A percentile compares a stretch with the other conserved stretches of the same genome.
phyloP scores from a whole-genome alignment of 2,797 vertebrate genomes.

The Natrix natrix region DNA sequence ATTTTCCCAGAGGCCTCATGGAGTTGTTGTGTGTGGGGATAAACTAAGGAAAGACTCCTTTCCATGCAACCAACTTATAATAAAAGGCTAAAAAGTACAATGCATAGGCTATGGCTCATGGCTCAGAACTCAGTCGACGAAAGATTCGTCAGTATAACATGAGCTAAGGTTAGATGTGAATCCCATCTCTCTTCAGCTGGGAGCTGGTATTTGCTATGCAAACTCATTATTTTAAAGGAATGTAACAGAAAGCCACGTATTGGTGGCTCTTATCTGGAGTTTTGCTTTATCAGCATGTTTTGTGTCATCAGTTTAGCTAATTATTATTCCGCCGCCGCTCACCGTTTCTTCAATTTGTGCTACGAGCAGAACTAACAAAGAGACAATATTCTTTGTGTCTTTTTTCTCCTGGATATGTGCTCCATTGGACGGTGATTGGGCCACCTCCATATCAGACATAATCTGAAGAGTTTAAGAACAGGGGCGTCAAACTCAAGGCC shows the following conservation, averaged over 20 bases:
- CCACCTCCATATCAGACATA: neutral
- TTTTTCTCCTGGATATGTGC: rapidly evolving
- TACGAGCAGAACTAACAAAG: neutral
- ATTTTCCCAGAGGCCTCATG: neutral
- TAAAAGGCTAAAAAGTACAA: neutral
- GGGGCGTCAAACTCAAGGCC: too few species aligned
- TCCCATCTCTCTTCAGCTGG: neutral
- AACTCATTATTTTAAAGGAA: neutral
- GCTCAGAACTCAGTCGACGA: neutral
- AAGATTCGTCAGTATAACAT: neutral
- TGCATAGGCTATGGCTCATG: neutral
- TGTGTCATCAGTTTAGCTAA: neutral
- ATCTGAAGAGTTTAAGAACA: neutral
- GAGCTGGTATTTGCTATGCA: neutral
- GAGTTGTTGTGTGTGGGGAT: neutral
- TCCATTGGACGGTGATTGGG: neutral
- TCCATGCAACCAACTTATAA: neutral
- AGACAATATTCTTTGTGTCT: neutral
- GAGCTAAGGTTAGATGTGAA: neutral
- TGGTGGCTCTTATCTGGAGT: neutral
- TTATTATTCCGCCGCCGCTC: neutral
- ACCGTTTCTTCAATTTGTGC: neutral
- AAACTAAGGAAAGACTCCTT: neutral
- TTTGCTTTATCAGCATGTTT: neutral
- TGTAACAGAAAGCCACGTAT: neutral